Conservation (phyloP, 2,113 vertebrate genomes). For the Riparia riparia region DNA sequence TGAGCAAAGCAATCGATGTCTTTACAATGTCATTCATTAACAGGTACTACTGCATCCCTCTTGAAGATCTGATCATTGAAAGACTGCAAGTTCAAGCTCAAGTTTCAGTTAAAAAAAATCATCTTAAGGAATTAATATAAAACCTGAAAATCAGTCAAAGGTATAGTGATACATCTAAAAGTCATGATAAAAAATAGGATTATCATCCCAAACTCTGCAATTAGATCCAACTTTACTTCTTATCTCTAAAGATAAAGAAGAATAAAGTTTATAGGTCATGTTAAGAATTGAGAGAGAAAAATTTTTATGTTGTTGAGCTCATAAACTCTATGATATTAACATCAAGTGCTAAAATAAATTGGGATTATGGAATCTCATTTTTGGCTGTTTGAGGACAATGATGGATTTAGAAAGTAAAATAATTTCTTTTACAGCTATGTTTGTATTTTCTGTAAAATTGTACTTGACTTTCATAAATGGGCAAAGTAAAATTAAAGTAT, state of each 20-base stretch:
- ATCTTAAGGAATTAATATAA: background rate
- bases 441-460: slow-evolving; percentile 24
- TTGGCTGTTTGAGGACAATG: background rate
- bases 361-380: background rate
- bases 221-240: background rate
- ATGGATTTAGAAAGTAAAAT: background rate
- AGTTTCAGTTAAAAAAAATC: background rate
- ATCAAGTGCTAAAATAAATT: background rate
- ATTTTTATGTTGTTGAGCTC: background rate
- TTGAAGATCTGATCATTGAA: background rate
- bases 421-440: background rate
- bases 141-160: background rate
- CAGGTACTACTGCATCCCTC: background rate
- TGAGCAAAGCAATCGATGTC: background rate
- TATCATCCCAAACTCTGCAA: background rate
- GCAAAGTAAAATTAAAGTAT: background rate
- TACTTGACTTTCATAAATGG: background rate
- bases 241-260: background rate
- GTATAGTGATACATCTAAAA: background rate
- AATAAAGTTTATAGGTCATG: background rate
- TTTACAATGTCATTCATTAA: background rate
- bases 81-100: background rate
- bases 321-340: background rate
- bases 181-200: background rate
- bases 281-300: background rate